Evolutionary conservation across 2,888 invertebrate species (phyloP).

Genomic region (Congeria kusceri): DNA sequence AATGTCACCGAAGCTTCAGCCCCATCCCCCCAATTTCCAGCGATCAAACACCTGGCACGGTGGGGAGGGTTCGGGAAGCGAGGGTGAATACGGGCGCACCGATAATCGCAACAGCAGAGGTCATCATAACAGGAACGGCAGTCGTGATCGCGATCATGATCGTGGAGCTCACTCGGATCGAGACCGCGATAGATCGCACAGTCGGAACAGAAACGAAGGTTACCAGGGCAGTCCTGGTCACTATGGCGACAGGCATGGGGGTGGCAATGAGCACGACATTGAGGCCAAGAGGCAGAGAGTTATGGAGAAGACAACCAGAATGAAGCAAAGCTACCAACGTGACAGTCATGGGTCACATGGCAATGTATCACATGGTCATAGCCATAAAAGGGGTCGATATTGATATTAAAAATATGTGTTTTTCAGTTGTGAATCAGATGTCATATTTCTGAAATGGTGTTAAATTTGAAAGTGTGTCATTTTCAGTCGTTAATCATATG

Average conservation of each 20-base stretch:
- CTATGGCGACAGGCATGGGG: slow-evolving; percentile 17
- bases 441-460: too few species aligned
- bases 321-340: slow-evolving; percentile 46
- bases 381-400: too few species aligned
- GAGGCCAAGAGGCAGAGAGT: slow-evolving; percentile 57
- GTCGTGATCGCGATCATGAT: slow-evolving; percentile 32
- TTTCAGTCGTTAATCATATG: too few species aligned
- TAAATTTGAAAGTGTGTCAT: too few species aligned
- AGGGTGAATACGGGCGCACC: slow-evolving; percentile 2
- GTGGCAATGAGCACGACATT: slow-evolving; percentile 28
- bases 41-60: slow-evolving; percentile 69
- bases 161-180: slow-evolving; percentile 13
- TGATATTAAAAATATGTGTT: too few species aligned
- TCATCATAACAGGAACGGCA: slow-evolving; percentile 13
- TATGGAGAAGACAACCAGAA: slow-evolving; percentile 52
- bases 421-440: too few species aligned
- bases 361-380: too few species aligned
- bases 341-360: slow-evolving; percentile 4
- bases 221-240: slow-evolving; percentile 15
- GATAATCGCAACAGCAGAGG: slow-evolving; percentile 13
- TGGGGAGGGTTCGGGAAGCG: slow-evolving; percentile 26
- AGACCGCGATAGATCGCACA: slow-evolving; percentile 3
- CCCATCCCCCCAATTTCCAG: slow-evolving; percentile 50
- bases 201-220: slow-evolving; percentile 17
- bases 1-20: slow-evolving; percentile 9